Evolutionary conservation across 2,888 invertebrate species (phyloP).

Genomic region (Scaptomyza flava): DNA sequence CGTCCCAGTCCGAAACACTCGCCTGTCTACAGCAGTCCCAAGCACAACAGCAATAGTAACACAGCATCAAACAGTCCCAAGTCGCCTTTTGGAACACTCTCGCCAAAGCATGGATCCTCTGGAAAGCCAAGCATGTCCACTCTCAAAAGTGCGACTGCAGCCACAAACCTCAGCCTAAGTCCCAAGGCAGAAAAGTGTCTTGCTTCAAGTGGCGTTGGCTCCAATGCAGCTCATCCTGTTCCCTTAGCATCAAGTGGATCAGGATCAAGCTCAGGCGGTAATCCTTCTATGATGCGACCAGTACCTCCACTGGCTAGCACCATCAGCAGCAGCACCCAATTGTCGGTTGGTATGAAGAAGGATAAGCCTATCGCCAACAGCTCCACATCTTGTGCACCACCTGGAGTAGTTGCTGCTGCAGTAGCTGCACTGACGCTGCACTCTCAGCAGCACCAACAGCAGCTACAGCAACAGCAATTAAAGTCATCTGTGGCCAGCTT

Average conservation of each 20-base stretch:
- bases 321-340: constrained; percentile 31
- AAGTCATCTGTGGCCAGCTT: constrained; percentile 68
- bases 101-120: constrained; percentile 91
- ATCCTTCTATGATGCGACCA: constrained; percentile 69
- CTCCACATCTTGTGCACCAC: constrained; percentile 12
- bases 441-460: constrained; percentile 61
- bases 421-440: constrained; percentile 71
- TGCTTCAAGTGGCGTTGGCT: constrained; percentile 29
- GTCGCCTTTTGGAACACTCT: constrained; percentile 90
- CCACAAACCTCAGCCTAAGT: constrained; percentile 79
- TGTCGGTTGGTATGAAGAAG: constrained; percentile 40
- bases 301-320: constrained; percentile 85
- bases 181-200: constrained; percentile 77
- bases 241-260: constrained; percentile 16
- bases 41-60: constrained; percentile 90
- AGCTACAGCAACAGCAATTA: constrained; percentile 59
- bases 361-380: constrained; percentile 33
- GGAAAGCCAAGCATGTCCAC: constrained; percentile 96
- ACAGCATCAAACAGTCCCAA: constrained; percentile 90
- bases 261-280: constrained; percentile 3
- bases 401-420: constrained; percentile 54
- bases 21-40: constrained; percentile 84
- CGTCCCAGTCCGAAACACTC: constrained; percentile 89
- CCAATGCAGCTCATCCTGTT: constrained; percentile 11
- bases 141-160: constrained; percentile 89